Evolutionary conservation across 2,113 vertebrate species (phyloP).

Genomic region (Pao palembangensis): DNA sequence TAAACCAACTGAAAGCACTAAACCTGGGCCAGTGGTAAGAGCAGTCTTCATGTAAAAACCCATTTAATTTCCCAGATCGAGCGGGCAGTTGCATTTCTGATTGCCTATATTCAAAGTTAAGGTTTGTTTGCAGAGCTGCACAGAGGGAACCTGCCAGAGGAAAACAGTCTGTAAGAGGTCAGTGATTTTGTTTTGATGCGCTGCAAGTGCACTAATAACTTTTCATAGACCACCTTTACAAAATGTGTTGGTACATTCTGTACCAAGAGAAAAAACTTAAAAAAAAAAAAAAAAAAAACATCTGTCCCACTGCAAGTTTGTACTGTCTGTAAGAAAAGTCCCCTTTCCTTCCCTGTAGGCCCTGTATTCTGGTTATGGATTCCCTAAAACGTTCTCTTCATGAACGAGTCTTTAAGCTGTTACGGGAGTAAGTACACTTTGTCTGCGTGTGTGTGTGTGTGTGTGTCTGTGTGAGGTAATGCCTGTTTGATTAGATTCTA

Average conservation of each 20-base stretch:
- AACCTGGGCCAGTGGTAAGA: slow-evolving; percentile 59
- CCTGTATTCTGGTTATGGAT: slow-evolving; percentile 94
- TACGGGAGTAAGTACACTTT: slow-evolving; percentile 86
- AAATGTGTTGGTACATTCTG: neutral
- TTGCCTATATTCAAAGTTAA: neutral
- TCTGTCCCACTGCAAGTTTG: too few species aligned
- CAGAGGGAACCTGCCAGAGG: slow-evolving; percentile 62
- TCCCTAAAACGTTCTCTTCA: slow-evolving; percentile 88
- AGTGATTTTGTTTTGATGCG: slow-evolving; percentile 2
- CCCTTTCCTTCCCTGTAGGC: slow-evolving; percentile 69
- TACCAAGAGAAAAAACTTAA: neutral
- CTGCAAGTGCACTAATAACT: neutral
- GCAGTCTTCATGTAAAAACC: neutral
- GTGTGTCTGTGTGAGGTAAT: neutral
- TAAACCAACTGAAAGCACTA: slow-evolving; percentile 28
- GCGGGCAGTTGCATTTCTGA: neutral
- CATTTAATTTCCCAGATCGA: neutral
- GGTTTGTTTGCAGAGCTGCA: slow-evolving; percentile 64
- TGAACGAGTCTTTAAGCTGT: slow-evolving; percentile 86
- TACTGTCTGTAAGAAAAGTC: neutral
- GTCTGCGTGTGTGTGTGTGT: neutral
- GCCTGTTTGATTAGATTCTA: too few species aligned
- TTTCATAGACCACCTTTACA: neutral
- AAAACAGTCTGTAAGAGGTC: slow-evolving; percentile 68
- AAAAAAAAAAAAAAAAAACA: neutral